Evolutionary conservation across 2,797 vertebrate genomes (phyloP), one percentile per base, ranked within the genome.

Genomic region (Cryptoblepharus egeriae): DNA sequence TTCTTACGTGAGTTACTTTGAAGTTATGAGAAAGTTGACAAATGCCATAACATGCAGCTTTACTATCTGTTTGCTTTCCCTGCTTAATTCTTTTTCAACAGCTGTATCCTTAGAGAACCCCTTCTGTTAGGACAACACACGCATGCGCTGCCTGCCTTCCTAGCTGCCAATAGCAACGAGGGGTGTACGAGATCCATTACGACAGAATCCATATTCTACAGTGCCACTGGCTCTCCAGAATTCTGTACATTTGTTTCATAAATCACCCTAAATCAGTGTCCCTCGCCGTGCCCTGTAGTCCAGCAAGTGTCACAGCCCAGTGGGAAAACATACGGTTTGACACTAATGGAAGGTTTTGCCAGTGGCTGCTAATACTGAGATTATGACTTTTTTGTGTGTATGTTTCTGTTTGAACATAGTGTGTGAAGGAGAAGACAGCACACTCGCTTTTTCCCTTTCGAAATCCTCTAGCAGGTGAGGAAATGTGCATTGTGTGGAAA

Each of bases 341-440:
- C 82, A 79, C 58, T 85, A 89, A 90, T 28, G 64, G 74, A 88
- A 89, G 81, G n/a, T 91, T 89, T 85, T 89, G 58, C 82, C 83
- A 74, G 45, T 30, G 85, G 55, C 87, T 84, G 70, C 39, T 64
- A 84, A 87, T 84, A 81, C 63, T 20, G 75, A 86, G 55, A 68
- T 68, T 65, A 80, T 1, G 22, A 80, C 30, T 85, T 83, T 77
- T 58, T 75, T 68, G 13, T 83, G 13, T 83, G 32, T 55, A 74
- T 85, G 80, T 20, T 10, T 69, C 70, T 37, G 7, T 80, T 71
- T 88, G 77, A 72, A 73, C 90, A 77, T 37, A 52, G 55, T 85
- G 75, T 64, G 22, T 35, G 39, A 74, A 37, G 52, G 52, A 61
- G 16, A 18, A n/a, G 75, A 42, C 28, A 84, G 65, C 30, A 45